Evolutionary conservation across 2,113 vertebrate genomes (phyloP).

Genomic region (Chaenogobius annularis): DNA sequence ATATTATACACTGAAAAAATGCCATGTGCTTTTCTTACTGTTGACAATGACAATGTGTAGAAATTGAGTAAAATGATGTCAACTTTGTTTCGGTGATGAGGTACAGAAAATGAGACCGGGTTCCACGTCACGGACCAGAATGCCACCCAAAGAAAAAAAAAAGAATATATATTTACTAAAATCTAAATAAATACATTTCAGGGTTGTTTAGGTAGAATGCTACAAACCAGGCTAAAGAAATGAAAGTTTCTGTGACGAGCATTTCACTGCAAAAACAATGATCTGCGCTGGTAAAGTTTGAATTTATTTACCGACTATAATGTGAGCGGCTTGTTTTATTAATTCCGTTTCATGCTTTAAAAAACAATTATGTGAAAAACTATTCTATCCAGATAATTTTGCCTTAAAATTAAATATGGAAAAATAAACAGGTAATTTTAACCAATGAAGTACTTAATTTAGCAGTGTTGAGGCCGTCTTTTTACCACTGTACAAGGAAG

Average conservation of each 20-base stretch:
- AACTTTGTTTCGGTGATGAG: neutral
- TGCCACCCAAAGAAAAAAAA: slow-evolving; percentile 16
- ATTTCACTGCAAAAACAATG: neutral
- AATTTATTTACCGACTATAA: too few relatives aligned
- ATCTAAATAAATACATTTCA: slow-evolving; percentile 38
- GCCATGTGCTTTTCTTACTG: neutral
- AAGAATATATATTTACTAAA: slow-evolving; percentile 22
- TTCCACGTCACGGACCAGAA: too few relatives aligned
- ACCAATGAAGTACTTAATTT: neutral
- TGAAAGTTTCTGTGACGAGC: slow-evolving; percentile 28
- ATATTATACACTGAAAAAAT: too few relatives aligned
- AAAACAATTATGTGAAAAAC: too few relatives aligned
- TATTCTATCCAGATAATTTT: too few relatives aligned
- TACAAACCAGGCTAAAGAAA: slow-evolving; percentile 12
- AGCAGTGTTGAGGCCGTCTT: slow-evolving; percentile 34
- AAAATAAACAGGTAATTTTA: neutral
- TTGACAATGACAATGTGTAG: too few relatives aligned
- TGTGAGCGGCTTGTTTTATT: too few relatives aligned
- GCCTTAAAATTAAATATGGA: too few relatives aligned
- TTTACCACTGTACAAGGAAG: slow-evolving; percentile 48
- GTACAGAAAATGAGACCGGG: neutral
- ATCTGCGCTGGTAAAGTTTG: neutral
- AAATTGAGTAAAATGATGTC: neutral
- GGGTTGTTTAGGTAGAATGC: slow-evolving; percentile 41
- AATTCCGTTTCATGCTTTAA: too few relatives aligned